These are phyloP conservation scores for Probosciger aterrimus DNA, from an alignment of 2,113 vertebrate species.

Conservation along the genomic window DNA sequence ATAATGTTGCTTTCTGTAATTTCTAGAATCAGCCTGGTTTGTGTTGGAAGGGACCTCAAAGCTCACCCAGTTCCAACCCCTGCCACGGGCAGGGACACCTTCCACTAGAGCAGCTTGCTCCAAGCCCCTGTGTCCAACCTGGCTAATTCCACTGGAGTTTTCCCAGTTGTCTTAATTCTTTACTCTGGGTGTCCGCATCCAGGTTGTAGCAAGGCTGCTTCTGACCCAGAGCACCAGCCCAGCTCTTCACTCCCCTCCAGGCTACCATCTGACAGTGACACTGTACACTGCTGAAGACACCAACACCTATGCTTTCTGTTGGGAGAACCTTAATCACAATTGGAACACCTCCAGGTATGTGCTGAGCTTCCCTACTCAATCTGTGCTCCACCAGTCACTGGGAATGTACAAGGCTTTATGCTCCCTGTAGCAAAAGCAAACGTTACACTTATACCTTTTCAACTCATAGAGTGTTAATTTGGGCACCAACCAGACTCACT, in stretches of 20 bases:
- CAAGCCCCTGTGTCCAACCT: not conserved
- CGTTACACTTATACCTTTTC: no score
- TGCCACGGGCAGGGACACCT: no score
- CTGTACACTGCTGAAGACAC: fast-evolving
- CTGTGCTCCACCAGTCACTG: fast-evolving
- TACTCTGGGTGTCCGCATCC: not conserved
- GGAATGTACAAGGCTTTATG: not conserved
- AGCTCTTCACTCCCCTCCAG: fast-evolving
- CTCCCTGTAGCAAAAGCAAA: not conserved
- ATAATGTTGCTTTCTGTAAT: fast-evolving
- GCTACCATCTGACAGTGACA: fast-evolving
- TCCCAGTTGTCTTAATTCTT: not conserved
- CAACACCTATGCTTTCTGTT: fast-evolving
- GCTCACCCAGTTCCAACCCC: not conserved
- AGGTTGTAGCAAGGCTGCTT: no score
- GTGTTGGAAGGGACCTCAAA: not conserved
- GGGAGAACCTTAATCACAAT: not conserved
- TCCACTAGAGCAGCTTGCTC: not conserved
- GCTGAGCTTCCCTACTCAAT: not conserved
- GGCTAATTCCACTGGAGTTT: not conserved
- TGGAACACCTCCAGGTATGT: not conserved
- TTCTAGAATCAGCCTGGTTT: not conserved
- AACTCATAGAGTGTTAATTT: fast-evolving
- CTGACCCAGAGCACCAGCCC: fast-evolving
- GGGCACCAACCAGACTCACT: fast-evolving